A percentile compares a stretch with the other conserved stretches of the same genome.
Conservation (phyloP, 2,113 vertebrate species). For the Arvicanthis niloticus region DNA sequence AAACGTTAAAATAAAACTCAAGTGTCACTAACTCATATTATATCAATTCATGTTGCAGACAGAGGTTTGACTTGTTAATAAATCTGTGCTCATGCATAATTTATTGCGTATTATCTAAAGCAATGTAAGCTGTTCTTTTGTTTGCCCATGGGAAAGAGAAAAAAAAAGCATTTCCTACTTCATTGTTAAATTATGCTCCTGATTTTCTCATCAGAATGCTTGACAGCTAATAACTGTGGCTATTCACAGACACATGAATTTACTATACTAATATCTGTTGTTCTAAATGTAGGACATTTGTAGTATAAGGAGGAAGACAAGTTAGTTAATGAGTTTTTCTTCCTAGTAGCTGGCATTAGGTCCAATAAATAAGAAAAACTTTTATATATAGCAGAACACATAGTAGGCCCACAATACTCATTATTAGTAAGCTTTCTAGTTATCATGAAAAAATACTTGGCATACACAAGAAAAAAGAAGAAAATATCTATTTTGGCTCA, state of each 20-base stretch:
- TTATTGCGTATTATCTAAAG: slow-evolving; percentile 66
- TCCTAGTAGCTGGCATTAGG: neutral
- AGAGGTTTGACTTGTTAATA: slow-evolving; percentile 67
- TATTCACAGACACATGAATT: slow-evolving; percentile 72
- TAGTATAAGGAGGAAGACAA: slow-evolving; percentile 56
- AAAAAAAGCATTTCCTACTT: slow-evolving; percentile 49
- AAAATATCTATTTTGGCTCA: neutral
- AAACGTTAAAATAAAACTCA: slow-evolving; percentile 46
- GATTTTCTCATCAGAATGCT: slow-evolving; percentile 73
- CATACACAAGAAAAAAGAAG: neutral
- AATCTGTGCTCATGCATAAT: slow-evolving; percentile 63
- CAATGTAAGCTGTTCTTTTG: slow-evolving; percentile 49
- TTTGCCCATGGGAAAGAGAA: slow-evolving; percentile 28
- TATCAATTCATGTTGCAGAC: slow-evolving; percentile 51
- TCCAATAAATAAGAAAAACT: slow-evolving; percentile 42
- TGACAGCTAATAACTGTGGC: slow-evolving; percentile 68
- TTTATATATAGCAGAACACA: slow-evolving; percentile 4
- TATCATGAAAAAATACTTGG: neutral
- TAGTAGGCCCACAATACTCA: slow-evolving; percentile 25
- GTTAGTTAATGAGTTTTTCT: slow-evolving; percentile 71
- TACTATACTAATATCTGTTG: slow-evolving; percentile 67
- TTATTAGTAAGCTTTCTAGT: neutral
- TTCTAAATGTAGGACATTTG: slow-evolving; percentile 57
- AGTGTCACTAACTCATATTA: slow-evolving; percentile 41
- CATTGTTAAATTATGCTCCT: slow-evolving; percentile 58